A percentile compares a stretch with the other conserved stretches of the same genome.
Conservation (phyloP, 2,113 vertebrate species). For the Muntiacus reevesi region DNA sequence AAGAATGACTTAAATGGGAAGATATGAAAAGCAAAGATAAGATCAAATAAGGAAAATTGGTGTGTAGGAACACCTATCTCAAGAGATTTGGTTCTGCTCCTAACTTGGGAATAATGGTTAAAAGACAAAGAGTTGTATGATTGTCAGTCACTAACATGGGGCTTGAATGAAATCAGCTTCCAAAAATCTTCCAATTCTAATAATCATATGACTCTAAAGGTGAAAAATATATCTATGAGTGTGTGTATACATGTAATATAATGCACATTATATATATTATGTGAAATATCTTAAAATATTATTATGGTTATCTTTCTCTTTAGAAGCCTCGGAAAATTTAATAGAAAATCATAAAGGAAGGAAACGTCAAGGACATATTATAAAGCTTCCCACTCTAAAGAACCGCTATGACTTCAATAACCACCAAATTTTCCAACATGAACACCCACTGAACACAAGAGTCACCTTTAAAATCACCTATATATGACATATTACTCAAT, state of each 20-base stretch:
- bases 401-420: background rate
- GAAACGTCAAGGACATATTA: background rate
- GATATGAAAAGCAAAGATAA: background rate
- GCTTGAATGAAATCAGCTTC: background rate
- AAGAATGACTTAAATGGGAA: background rate
- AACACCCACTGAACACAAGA: background rate
- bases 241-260: background rate
- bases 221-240: background rate
- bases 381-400: background rate
- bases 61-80: background rate
- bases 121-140: background rate
- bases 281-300: background rate
- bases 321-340: background rate
- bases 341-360: background rate
- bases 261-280: background rate
- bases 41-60: background rate
- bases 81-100: background rate
- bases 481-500: background rate
- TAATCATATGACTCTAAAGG: background rate
- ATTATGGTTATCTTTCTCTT: background rate
- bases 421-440: background rate
- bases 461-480: background rate
- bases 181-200: background rate
- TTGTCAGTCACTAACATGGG: background rate
- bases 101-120: background rate